Percentiles rank a stretch among this genome's conserved stretches.
These are phyloP conservation scores for Pinna nobilis DNA, from an alignment of 1,140 invertebrate species.

Conservation along the genomic window DNA sequence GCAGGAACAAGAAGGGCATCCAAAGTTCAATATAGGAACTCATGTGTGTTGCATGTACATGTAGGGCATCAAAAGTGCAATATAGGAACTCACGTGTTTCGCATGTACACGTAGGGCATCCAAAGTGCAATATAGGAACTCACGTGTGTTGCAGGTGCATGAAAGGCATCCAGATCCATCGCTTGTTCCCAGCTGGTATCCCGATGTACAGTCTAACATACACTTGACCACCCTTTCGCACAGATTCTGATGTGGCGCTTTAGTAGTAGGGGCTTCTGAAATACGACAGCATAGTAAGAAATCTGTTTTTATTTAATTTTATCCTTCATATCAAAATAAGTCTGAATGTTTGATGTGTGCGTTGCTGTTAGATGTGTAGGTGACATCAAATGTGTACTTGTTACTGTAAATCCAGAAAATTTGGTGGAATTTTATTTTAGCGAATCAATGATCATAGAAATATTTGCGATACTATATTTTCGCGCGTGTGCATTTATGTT, in stretches of 20 bases:
- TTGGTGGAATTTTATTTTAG: no score
- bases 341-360: background rate
- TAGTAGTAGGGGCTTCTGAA: constrained; percentile 13
- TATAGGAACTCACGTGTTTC: no score
- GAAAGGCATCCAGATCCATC: constrained; percentile 25
- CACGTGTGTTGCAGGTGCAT: constrained; percentile 24
- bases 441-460: no score
- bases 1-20: no score
- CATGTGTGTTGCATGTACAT: no score
- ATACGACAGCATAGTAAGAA: background rate
- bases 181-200: constrained; percentile 8
- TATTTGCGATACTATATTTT: no score
- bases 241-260: constrained; percentile 5
- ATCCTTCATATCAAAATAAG: background rate
- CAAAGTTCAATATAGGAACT: no score
- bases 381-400: background rate
- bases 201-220: constrained; percentile 24
- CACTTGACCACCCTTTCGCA: constrained; percentile 32
- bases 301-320: background rate
- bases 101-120: no score
- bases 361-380: background rate
- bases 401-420: no score
- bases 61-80: no score
- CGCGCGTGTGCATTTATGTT: no score
- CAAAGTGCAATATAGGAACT: no score